Evolutionary conservation across 1,140 invertebrate species (phyloP).

Genomic region (Leucophenga varia): DNA sequence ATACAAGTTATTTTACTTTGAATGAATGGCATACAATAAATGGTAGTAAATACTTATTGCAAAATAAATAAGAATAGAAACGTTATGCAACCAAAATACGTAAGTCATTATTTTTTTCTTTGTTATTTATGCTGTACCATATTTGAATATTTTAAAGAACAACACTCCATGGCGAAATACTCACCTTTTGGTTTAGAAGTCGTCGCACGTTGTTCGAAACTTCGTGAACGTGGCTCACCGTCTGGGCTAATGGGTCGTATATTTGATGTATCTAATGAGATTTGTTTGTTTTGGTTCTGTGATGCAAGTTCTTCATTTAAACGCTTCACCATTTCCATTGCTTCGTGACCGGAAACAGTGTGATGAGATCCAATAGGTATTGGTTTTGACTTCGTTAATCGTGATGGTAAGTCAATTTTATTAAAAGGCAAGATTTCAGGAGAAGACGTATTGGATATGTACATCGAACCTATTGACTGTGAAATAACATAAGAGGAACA

Average conservation of each 20-base stretch:
- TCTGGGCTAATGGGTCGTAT: constrained; percentile 58
- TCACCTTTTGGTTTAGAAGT: too few species aligned
- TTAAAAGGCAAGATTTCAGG: constrained; percentile 1
- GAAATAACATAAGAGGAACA: too few species aligned
- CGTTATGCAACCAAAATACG: too few species aligned
- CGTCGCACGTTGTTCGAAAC: constrained; percentile 67
- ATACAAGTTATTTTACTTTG: too few species aligned
- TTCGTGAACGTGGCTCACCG: constrained; percentile 63
- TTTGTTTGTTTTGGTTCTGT: constrained; percentile 52
- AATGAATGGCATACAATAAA: too few species aligned
- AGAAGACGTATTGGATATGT: constrained; percentile 8
- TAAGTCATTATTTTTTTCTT: too few species aligned
- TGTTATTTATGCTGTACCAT: too few species aligned
- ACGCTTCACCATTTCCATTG: constrained; percentile 71
- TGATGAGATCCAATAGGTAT: constrained; percentile 70
- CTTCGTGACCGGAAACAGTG: constrained; percentile 76
- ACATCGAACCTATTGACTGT: neutral
- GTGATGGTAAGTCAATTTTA: neutral
- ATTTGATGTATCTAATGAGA: constrained; percentile 54
- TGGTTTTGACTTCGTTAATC: constrained; percentile 60
- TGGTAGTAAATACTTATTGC: too few species aligned
- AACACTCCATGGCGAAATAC: too few species aligned
- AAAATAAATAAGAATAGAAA: too few species aligned
- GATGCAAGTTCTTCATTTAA: constrained; percentile 70
- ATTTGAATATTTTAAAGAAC: too few species aligned